A percentile compares a stretch with the other conserved stretches of the same genome.
Evolutionary conservation across 2,888 invertebrate species (phyloP).

Genomic region (Acleris sparsana): DNA sequence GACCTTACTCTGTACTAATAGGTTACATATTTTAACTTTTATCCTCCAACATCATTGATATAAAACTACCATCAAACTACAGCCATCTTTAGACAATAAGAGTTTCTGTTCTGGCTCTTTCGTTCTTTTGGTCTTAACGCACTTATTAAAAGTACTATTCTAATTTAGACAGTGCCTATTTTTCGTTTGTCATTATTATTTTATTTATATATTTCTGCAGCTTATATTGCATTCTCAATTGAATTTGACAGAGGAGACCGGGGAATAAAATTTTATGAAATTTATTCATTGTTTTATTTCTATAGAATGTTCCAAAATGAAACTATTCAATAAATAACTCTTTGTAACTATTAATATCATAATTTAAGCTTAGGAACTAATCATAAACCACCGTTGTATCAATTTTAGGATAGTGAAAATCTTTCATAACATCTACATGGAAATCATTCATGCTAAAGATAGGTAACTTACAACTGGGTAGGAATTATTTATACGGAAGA

Average conservation of each 20-base stretch:
- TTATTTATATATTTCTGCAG: constrained; percentile 22
- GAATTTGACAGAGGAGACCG: constrained; percentile 35
- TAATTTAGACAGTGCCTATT: constrained; percentile 16
- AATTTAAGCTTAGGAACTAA: constrained; percentile 24
- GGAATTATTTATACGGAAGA: no score
- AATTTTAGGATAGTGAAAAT: background rate
- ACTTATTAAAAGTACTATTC: no score
- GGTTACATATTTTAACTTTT: no score
- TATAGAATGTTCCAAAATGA: constrained; percentile 34
- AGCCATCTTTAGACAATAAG: no score
- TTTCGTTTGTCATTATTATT: constrained; percentile 16
- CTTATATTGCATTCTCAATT: constrained; percentile 37
- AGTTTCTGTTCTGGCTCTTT: no score
- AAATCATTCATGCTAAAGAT: no score
- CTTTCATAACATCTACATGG: background rate
- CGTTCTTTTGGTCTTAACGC: no score
- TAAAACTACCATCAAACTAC: no score
- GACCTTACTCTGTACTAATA: no score
- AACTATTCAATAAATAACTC: constrained; percentile 23
- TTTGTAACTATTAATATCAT: constrained; percentile 32
- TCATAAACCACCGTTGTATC: background rate
- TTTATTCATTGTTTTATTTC: constrained; percentile 50
- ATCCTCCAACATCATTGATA: no score
- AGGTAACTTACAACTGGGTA: no score
- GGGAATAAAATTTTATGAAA: constrained; percentile 45